A percentile compares a stretch with the other conserved stretches of the same genome.
phyloP scores from a whole-genome alignment of 1,140 invertebrate genomes.

The Tribolium madens region DNA sequence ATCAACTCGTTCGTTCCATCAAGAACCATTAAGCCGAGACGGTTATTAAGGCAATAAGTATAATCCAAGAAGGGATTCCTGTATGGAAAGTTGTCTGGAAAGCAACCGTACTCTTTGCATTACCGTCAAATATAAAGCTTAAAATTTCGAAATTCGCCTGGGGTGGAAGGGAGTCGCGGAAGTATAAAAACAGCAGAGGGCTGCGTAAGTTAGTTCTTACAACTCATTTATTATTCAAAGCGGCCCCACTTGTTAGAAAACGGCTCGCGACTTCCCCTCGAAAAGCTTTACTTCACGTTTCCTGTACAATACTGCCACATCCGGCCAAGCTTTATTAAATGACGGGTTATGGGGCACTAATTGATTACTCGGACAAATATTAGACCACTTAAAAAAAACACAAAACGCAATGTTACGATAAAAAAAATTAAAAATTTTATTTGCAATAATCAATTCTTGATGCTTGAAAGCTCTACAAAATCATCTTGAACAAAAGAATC shows the following conservation, averaged over 20 bases:
- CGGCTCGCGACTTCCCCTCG: constrained; percentile 44
- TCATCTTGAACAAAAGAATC: no score
- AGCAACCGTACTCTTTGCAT: constrained; percentile 52
- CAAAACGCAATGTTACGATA: no score
- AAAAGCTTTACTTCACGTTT: constrained; percentile 44
- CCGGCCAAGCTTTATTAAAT: constrained; percentile 52
- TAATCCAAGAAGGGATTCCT: constrained; percentile 51
- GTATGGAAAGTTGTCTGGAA: constrained; percentile 45
- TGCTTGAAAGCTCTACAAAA: no score
- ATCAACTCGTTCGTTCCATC: constrained; percentile 49
- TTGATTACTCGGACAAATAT: constrained; percentile 29
- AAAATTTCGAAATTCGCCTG: constrained; percentile 54
- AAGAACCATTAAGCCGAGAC: constrained; percentile 48
- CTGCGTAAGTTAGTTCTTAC: constrained; percentile 63
- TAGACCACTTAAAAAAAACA: no score
- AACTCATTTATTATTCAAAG: constrained; percentile 58
- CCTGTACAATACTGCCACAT: constrained; percentile 53
- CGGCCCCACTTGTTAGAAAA: constrained; percentile 62
- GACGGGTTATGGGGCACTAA: constrained; percentile 49
- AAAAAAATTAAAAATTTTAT: no score
- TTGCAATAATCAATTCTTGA: no score
- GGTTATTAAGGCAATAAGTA: constrained; percentile 53
- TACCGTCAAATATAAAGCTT: constrained; percentile 55
- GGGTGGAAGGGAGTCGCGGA: constrained; percentile 49
- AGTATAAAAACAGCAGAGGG: constrained; percentile 59